A percentile compares a stretch with the other conserved stretches of the same genome.
Evolutionary conservation across 2,797 vertebrate genomes (phyloP).

Genomic region (Mycteria americana): DNA sequence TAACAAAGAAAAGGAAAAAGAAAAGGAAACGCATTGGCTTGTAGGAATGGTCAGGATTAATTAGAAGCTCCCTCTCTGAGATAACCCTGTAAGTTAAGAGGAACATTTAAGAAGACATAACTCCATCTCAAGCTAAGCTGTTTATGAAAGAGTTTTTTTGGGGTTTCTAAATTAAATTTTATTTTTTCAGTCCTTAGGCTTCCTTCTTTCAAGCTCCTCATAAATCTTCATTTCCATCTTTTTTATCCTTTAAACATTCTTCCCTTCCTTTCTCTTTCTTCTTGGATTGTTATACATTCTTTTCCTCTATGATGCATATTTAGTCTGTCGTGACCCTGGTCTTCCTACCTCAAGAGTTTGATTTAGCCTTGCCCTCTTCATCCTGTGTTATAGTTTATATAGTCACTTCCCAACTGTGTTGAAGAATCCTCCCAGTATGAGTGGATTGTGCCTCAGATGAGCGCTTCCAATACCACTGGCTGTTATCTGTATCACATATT

Average conservation of each 20-base stretch:
- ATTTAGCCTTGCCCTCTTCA: neutral
- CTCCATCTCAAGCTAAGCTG: neutral
- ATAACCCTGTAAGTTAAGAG: neutral
- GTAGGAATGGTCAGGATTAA: neutral
- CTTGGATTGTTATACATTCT: neutral
- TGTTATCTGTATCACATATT: neutral
- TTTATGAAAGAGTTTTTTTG: neutral
- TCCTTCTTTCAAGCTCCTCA: neutral
- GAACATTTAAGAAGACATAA: neutral
- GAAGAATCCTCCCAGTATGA: neutral
- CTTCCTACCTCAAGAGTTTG: neutral
- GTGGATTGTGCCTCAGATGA: neutral
- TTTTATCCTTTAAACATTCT: neutral
- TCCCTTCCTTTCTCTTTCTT: neutral
- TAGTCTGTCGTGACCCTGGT: neutral
- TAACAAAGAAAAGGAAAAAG: neutral
- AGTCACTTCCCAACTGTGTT: neutral
- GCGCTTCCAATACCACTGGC: neutral
- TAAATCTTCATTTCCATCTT: neutral
- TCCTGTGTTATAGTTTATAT: neutral
- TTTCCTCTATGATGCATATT: neutral
- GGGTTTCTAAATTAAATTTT: neutral
- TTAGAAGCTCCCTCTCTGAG: neutral
- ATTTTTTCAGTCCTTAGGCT: neutral
- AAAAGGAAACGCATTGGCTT: neutral